Percentiles rank a stretch among this genome's conserved stretches.
phyloP scores from a whole-genome alignment of 2,888 invertebrate species.

The Tachina grossa region DNA sequence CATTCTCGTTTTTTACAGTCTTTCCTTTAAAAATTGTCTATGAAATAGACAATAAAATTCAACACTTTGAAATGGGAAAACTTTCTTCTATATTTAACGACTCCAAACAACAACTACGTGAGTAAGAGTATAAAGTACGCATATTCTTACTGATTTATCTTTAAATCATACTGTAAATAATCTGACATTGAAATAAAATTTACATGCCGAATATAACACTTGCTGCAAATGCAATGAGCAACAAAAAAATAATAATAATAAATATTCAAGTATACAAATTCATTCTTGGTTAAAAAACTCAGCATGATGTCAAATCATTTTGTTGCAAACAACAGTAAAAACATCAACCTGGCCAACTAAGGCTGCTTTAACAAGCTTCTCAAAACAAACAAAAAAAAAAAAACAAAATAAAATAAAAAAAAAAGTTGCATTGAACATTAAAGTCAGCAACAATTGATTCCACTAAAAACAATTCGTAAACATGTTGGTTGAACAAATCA shows the following conservation, averaged over 20 bases:
- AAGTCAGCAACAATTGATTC: slow-evolving; percentile 62
- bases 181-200: slow-evolving; percentile 47
- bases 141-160: slow-evolving; percentile 56
- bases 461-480: slow-evolving; percentile 58
- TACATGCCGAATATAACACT: slow-evolving; percentile 56
- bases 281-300: slow-evolving; percentile 71
- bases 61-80: not conserved
- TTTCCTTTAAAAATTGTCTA: not conserved
- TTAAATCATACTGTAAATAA: not conserved
- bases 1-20: not conserved
- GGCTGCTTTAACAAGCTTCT: slow-evolving; percentile 56
- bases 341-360: slow-evolving; percentile 48
- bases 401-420: slow-evolving; percentile 28
- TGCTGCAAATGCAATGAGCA: not conserved
- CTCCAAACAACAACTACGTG: not conserved
- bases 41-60: not conserved
- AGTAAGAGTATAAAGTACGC: slow-evolving; percentile 1
- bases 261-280: slow-evolving; percentile 29
- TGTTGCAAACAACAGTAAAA: slow-evolving; percentile 58
- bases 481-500: slow-evolving; percentile 60
- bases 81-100: not conserved
- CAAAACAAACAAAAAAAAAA: slow-evolving; percentile 20
- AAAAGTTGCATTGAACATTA: not conserved
- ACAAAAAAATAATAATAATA: not conserved
- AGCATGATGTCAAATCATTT: slow-evolving; percentile 79